A percentile compares a stretch with the other conserved stretches of the same genome.
Evolutionary conservation across 2,113 vertebrate genomes (phyloP).

Genomic region (Chitala chitala): DNA sequence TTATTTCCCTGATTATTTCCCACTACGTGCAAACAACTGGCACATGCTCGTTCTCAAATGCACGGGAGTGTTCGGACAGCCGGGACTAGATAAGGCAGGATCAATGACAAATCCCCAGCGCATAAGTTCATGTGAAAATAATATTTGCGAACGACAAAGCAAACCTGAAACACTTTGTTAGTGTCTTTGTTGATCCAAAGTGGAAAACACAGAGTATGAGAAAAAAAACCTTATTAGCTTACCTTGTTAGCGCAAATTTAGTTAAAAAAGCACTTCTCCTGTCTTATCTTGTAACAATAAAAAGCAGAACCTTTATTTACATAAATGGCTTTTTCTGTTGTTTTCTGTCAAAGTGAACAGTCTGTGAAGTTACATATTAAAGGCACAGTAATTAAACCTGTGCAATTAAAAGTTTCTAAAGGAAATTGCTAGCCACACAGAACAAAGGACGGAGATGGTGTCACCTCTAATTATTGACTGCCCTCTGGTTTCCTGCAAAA

Average conservation of each 20-base stretch:
- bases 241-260: conserved; percentile 9
- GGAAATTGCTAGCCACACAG: conserved; percentile 40
- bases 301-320: conserved; percentile 5
- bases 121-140: conserved; percentile 51
- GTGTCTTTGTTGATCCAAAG: conserved; percentile 13
- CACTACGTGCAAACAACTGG: conserved; percentile 41
- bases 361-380: conserved; percentile 4
- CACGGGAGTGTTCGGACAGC: conserved; percentile 39
- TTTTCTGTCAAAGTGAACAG: conserved; percentile 12
- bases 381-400: conserved; percentile 51
- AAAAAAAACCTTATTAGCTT: conserved; percentile 3
- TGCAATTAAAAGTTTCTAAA: conserved; percentile 58
- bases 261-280: background rate
- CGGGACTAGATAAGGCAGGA: conserved; percentile 45
- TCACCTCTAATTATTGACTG: conserved; percentile 72
- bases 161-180: conserved; percentile 34
- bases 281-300: background rate
- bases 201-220: background rate
- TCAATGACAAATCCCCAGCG: conserved; percentile 56
- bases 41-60: conserved; percentile 53
- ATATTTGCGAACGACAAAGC: conserved; percentile 22
- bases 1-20: conserved; percentile 72
- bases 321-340: background rate
- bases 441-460: conserved; percentile 37
- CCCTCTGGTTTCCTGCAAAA: conserved; percentile 44